Conservation (phyloP, 2,888 invertebrate genomes). For the Pristionchus maxplancki region DNA sequence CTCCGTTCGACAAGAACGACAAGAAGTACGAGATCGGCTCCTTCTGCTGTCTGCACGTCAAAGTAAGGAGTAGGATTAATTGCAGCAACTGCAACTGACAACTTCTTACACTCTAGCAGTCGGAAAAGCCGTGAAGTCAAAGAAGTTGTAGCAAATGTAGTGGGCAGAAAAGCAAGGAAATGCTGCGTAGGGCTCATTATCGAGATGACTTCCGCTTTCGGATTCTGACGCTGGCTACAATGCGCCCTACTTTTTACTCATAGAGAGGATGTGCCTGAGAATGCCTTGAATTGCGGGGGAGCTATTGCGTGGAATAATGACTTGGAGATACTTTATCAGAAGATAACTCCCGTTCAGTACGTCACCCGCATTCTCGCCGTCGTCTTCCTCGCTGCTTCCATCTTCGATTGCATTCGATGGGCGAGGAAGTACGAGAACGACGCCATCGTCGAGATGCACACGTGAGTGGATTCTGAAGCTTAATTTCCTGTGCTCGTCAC, state of each 20-base stretch:
- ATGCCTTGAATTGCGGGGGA: no score
- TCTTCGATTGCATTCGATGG: background rate
- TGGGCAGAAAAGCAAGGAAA: no score
- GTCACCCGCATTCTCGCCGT: background rate
- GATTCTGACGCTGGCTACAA: background rate
- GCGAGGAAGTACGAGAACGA: background rate
- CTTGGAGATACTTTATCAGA: no score
- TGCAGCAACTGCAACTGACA: background rate
- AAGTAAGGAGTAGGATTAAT: background rate
- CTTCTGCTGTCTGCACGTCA: slow-evolving; percentile 16
- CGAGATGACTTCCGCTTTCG: background rate
- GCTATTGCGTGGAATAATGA: no score
- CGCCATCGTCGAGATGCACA: background rate
- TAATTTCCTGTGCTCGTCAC: background rate
- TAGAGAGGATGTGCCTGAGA: no score
- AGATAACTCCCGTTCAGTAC: background rate
- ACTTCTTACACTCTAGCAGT: background rate
- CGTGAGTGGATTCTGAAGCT: background rate
- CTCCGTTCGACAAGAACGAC: slow-evolving; percentile 5
- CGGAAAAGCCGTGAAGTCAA: no score
- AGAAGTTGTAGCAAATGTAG: no score
- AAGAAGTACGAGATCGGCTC: background rate
- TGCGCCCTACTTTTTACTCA: background rate
- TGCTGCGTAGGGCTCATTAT: background rate
- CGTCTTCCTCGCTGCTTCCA: background rate